phyloP scores from a whole-genome alignment of 2,888 invertebrate species.

The Galerucella calmariensis region DNA sequence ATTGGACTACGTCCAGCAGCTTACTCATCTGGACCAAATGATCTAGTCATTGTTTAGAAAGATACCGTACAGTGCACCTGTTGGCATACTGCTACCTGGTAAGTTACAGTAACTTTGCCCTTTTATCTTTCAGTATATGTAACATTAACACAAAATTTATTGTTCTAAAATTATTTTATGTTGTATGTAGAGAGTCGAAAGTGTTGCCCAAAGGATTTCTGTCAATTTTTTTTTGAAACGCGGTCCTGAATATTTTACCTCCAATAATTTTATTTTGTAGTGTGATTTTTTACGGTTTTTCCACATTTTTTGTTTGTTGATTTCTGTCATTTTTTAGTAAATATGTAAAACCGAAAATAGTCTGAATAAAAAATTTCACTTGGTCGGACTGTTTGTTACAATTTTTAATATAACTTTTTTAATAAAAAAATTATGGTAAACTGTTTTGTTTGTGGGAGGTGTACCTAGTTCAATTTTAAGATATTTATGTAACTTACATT shows the following conservation, averaged over 20 bases:
- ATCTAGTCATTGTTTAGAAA: constrained; percentile 28
- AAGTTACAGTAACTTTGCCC: constrained; percentile 12
- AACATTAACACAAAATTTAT: background rate
- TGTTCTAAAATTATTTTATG: too few relatives aligned
- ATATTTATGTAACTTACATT: too few relatives aligned
- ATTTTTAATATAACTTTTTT: background rate
- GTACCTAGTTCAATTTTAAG: too few relatives aligned
- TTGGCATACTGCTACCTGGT: constrained; percentile 18
- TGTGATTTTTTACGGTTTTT: background rate
- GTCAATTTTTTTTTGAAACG: too few relatives aligned
- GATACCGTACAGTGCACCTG: constrained; percentile 38
- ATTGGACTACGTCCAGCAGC: constrained; percentile 34
- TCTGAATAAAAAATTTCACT: constrained; percentile 31
- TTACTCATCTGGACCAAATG: constrained; percentile 20
- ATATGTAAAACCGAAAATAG: constrained; percentile 1
- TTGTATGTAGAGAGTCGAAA: too few relatives aligned
- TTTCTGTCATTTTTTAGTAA: background rate
- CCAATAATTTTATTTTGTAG: too few relatives aligned
- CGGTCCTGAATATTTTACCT: too few relatives aligned
- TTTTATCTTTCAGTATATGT: background rate
- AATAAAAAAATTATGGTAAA: too few relatives aligned
- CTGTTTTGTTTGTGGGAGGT: too few relatives aligned
- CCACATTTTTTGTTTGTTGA: background rate
- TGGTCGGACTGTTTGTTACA: constrained; percentile 35
- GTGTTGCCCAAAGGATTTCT: too few relatives aligned